phyloP scores from a whole-genome alignment of 2,888 invertebrate genomes.

The Osedax fenrisi region DNA sequence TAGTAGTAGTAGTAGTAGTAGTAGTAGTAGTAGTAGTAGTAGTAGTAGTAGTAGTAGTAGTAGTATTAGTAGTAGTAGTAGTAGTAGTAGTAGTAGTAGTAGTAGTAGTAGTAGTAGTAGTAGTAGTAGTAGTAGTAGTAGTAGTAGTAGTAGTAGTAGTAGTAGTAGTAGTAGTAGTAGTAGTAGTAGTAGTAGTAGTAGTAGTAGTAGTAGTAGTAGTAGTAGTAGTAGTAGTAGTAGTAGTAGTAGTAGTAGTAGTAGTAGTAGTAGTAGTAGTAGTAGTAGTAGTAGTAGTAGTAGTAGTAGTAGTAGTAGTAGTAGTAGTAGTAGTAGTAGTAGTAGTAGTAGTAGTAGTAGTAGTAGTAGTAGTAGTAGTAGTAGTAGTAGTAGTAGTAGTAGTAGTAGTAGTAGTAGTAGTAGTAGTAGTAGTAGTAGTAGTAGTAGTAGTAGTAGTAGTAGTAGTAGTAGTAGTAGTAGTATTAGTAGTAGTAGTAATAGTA shows the following conservation, averaged over 20 bases:
- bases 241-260: conserved; percentile 14
- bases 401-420: background rate
- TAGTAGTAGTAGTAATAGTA: too few species aligned
- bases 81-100: background rate
- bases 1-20: conserved; percentile 15
- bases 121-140: background rate
- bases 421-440: background rate
- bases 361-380: background rate
- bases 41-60: conserved; percentile 12
- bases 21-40: conserved; percentile 19
- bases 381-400: background rate
- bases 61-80: too few species aligned
- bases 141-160: background rate
- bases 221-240: conserved; percentile 13
- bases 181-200: conserved; percentile 25
- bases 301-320: conserved; percentile 25
- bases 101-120: background rate
- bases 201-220: conserved; percentile 25
- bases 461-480: too few species aligned
- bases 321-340: conserved; percentile 20
- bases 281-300: conserved; percentile 21
- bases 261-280: conserved; percentile 11
- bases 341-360: conserved; percentile 17
- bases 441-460: too few species aligned
- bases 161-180: conserved; percentile 20